Base-by-base conservation (phyloP, 1,140 invertebrate species). In the Leucophenga varia region DNA sequence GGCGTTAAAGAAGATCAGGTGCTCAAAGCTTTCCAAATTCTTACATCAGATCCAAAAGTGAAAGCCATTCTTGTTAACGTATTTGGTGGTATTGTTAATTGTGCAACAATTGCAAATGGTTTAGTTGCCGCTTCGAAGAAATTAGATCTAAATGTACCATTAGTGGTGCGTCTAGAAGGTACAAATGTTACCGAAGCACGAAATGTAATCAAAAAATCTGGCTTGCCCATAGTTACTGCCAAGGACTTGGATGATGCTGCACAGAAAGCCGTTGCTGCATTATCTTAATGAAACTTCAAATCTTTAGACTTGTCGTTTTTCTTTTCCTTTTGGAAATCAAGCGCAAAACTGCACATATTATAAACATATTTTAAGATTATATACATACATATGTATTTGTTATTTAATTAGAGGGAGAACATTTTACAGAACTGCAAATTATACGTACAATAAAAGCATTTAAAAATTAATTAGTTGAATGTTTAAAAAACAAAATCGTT, bases 81-180 rank as follows among this genome's bases (percentile, higher is more conserved):
- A 3, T 99, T 99, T 81, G 97, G 94, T 50, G 97, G 97, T 55
- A 99, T 99, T 72, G 95, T 99, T 0, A 97, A 99, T 77, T 99
- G 97, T 82, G 91, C 87, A 2, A 98, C 88, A 4, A 92, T 99
- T 73, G 96, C 97, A 2, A 92, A 88, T 64, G 97, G 97, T 37
- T 92, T 99, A 56, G 87, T 97, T 2, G 83, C 87, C 47, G 96
- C 96, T 17, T 89, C 87, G 54, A 86, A 86, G 73, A 85, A 84
- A 47, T 85, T 93, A 35, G 78, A 87, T 36, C 79, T 98, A 1
- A 84, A 86, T 64, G 84, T 97, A 45, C 96, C 97, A 1, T 75
- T 99, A 12, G 83, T 98, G 0, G 94, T 98, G 8, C 81, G 97
- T 63, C 78, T 99, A 43, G 93, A 97, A 86, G 96, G 95, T 76